These are phyloP conservation scores for Climacteris rufus DNA, from an alignment of 2,113 vertebrate genomes.

Conservation along the genomic window DNA sequence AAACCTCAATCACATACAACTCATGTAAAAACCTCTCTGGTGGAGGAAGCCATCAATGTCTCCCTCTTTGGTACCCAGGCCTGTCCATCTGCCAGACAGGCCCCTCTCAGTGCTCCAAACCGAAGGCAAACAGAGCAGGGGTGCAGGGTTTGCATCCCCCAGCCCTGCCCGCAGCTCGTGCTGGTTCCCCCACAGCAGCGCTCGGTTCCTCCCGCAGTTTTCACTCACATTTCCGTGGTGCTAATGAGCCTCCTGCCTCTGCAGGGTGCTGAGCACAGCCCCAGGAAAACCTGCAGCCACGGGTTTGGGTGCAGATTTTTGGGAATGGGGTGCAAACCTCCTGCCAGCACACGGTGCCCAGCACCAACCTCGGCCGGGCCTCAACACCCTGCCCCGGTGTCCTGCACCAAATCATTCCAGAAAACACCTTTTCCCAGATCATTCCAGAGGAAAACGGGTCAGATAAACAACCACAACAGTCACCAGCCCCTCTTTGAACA, in stretches of 20 bases:
- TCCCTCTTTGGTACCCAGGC: not conserved
- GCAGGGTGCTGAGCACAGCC: not conserved
- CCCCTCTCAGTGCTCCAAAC: not conserved
- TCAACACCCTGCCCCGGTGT: rapidly evolving
- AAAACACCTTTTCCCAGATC: not conserved
- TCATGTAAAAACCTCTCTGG: rapidly evolving
- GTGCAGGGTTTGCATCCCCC: not conserved
- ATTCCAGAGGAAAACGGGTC: not conserved
- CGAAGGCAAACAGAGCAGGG: not conserved
- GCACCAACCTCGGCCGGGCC: not conserved
- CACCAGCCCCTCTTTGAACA: not conserved
- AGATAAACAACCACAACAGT: not conserved
- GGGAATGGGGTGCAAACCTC: rapidly evolving
- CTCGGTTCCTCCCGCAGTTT: not conserved
- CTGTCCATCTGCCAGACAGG: rapidly evolving
- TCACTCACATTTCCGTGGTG: not conserved
- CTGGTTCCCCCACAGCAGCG: not conserved
- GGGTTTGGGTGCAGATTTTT: no score
- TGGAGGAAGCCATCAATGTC: not conserved
- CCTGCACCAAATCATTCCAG: not conserved
- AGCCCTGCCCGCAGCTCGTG: not conserved
- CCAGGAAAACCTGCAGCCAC: rapidly evolving
- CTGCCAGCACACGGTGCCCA: rapidly evolving
- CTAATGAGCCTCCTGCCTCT: not conserved
- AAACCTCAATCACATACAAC: rapidly evolving